These are phyloP conservation scores for Sphaerodactylus townsendi DNA, from an alignment of 2,113 vertebrate genomes.

Conservation along the genomic window DNA sequence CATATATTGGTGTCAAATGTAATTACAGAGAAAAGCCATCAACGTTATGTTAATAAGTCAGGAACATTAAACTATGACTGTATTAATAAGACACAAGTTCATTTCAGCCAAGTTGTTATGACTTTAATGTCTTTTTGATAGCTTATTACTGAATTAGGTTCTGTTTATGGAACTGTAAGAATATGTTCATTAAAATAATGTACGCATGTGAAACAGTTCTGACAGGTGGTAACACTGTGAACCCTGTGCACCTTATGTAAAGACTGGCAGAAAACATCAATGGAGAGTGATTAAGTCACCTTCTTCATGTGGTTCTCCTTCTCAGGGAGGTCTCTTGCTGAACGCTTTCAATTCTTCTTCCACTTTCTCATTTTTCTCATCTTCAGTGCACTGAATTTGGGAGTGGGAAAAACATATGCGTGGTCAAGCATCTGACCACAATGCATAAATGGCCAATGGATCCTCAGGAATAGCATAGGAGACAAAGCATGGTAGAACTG, in stretches of 20 bases:
- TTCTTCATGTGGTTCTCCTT: background rate
- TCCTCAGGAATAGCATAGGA: too few relatives aligned
- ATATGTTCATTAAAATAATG: background rate
- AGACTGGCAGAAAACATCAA: background rate
- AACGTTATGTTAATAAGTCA: constrained; percentile 42
- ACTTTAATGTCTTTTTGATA: constrained; percentile 48
- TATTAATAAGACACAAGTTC: constrained; percentile 49
- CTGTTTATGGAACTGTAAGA: constrained; percentile 52
- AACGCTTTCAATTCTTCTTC: background rate
- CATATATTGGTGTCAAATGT: constrained; percentile 19
- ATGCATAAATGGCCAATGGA: too few relatives aligned
- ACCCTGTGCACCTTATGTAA: background rate
- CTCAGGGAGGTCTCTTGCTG: background rate
- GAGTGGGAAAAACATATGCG: too few relatives aligned
- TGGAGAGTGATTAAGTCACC: background rate
- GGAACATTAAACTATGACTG: constrained; percentile 44
- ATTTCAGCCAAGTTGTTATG: constrained; percentile 35
- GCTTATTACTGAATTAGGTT: constrained; percentile 45
- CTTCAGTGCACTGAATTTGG: too few relatives aligned
- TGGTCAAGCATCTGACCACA: too few relatives aligned
- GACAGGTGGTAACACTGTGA: background rate
- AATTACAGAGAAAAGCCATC: constrained; percentile 34
- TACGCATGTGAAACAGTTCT: background rate
- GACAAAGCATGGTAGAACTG: too few relatives aligned
- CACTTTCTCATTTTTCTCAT: too few relatives aligned